phyloP scores from a whole-genome alignment of 2,797 vertebrate species.

The Chromis chromis region DNA sequence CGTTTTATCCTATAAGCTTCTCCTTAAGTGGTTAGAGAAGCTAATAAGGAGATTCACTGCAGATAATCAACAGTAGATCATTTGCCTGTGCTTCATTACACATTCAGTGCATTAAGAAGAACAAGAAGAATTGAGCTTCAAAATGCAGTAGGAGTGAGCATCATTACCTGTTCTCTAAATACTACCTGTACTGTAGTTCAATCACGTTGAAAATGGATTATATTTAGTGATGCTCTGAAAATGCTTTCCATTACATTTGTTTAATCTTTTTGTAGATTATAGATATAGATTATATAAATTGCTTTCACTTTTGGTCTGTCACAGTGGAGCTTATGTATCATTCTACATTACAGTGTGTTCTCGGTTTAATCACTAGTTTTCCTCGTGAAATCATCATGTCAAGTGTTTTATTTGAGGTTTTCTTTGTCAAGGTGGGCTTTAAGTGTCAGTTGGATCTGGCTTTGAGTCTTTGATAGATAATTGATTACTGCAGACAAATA shows the following conservation, averaged over 20 bases:
- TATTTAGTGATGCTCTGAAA: not conserved
- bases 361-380: not conserved
- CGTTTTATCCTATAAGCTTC: constrained; percentile 43
- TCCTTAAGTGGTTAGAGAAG: constrained; percentile 26
- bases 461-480: not conserved
- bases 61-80: constrained; percentile 44
- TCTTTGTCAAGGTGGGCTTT: not conserved
- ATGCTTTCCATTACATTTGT: not conserved
- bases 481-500: not conserved
- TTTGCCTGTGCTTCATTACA: constrained; percentile 54
- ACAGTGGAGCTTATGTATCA: not conserved
- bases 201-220: not conserved
- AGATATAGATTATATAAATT: not conserved
- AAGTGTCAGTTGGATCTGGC: not conserved
- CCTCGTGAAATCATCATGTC: not conserved
- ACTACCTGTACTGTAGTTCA: constrained; percentile 1
- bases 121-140: not conserved
- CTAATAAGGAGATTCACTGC: constrained; percentile 50
- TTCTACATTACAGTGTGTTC: not conserved
- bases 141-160: constrained; percentile 29
- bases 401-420: not conserved
- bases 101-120: constrained; percentile 22
- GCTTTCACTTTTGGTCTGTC: not conserved
- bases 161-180: constrained; percentile 1
- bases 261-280: not conserved